A percentile compares a stretch with the other conserved stretches of the same genome.
These are phyloP conservation scores for Phataginus tricuspis DNA, from an alignment of 2,797 vertebrate species.

Conservation along the genomic window DNA sequence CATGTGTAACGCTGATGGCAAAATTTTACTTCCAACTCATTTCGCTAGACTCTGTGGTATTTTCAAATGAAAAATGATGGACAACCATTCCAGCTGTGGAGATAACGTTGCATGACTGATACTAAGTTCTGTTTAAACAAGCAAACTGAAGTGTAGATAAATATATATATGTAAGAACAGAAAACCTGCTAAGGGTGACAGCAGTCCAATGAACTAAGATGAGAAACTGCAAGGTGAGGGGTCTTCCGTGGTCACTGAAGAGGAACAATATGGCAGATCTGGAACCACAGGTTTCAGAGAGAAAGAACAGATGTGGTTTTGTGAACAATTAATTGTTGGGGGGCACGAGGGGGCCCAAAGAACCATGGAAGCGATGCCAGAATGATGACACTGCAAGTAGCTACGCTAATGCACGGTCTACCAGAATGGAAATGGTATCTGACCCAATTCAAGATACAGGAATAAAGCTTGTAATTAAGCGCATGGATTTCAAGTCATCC, in stretches of 20 bases:
- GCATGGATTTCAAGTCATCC: background rate
- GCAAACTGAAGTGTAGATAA: background rate
- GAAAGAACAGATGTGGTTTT: background rate
- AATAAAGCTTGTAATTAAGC: background rate
- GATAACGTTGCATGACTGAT: background rate
- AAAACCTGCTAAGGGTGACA: background rate
- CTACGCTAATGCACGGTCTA: background rate
- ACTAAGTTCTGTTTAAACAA: background rate
- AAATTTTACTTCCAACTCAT: slow-evolving; percentile 55
- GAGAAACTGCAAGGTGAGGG: background rate
- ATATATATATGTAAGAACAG: background rate
- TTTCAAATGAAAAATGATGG: slow-evolving; percentile 1
- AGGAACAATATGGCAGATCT: background rate
- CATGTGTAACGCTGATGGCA: slow-evolving; percentile 55
- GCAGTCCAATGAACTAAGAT: background rate
- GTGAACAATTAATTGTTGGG: background rate
- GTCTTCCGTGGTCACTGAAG: background rate
- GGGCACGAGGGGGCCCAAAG: background rate
- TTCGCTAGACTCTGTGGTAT: background rate
- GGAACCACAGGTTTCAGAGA: background rate
- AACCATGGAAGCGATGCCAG: background rate
- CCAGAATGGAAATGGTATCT: background rate
- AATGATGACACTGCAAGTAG: background rate
- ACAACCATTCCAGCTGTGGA: background rate
- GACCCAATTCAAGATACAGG: background rate